Evolutionary conservation across 2,113 vertebrate species (phyloP).

Genomic region (Engraulis encrasicolus): DNA sequence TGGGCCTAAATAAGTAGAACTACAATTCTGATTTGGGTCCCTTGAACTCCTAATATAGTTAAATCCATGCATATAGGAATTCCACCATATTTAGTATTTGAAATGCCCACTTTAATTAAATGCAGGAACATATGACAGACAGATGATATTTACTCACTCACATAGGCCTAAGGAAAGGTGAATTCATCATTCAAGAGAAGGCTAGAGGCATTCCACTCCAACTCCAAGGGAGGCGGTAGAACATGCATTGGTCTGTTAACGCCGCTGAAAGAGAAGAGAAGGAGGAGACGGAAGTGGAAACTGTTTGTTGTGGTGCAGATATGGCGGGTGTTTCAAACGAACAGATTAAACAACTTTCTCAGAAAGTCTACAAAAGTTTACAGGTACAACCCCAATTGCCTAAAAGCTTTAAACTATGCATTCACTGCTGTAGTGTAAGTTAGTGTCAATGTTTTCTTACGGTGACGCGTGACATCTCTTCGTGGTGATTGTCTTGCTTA

Average conservation of each 20-base stretch:
- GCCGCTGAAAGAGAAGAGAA: background rate
- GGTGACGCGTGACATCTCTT: background rate
- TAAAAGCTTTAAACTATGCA: background rate
- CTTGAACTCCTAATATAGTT: no score
- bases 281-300: background rate
- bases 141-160: no score
- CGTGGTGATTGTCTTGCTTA: background rate
- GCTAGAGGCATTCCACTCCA: background rate
- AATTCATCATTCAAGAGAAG: background rate
- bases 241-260: background rate
- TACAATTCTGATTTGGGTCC: no score
- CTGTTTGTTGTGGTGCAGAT: background rate
- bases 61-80: no score
- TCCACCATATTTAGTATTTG: no score
- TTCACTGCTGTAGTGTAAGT: background rate
- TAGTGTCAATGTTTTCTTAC: background rate
- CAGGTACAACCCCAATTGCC: slow-evolving; percentile 57
- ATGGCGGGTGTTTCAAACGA: slow-evolving; percentile 73
- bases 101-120: no score
- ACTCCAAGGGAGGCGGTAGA: background rate
- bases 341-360: slow-evolving; percentile 13
- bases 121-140: no score
- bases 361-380: slow-evolving; percentile 57
- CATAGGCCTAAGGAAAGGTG: background rate
- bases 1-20: no score